Evolutionary conservation across 1,140 invertebrate genomes (phyloP).

Genomic region (Elysia chlorotica): DNA sequence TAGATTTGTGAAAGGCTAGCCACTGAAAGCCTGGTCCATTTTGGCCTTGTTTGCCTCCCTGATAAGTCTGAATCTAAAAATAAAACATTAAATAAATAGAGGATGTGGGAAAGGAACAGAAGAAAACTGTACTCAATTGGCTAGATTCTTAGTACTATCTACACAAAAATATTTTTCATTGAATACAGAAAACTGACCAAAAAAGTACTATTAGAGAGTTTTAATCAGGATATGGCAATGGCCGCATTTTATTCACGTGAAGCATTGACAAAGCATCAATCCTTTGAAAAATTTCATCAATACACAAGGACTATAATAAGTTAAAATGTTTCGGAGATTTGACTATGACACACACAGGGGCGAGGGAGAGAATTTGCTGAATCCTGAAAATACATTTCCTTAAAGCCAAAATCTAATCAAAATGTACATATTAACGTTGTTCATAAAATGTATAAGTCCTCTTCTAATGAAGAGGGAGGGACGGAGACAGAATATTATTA

Average conservation of each 20-base stretch:
- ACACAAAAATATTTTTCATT: not conserved
- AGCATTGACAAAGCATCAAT: not conserved
- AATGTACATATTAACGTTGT: not conserved
- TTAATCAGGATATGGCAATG: not conserved
- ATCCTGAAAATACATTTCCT: not conserved
- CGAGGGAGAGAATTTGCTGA: too few species aligned
- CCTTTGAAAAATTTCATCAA: not conserved
- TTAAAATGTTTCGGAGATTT: not conserved
- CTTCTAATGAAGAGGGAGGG: too few species aligned
- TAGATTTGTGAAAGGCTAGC: not conserved
- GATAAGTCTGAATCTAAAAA: not conserved
- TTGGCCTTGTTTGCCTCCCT: not conserved
- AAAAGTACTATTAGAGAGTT: not conserved
- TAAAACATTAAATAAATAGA: not conserved
- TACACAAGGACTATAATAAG: not conserved
- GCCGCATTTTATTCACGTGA: not conserved
- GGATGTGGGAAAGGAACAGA: not conserved
- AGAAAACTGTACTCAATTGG: not conserved
- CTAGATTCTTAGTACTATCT: not conserved
- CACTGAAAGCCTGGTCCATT: constrained; percentile 7
- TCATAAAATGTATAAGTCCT: not conserved
- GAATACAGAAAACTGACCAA: not conserved
- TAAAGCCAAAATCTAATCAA: not conserved
- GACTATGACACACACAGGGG: too few species aligned
- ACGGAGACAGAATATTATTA: too few species aligned